phyloP scores from a whole-genome alignment of 2,888 invertebrate species.

The Aproaerema taeniolella region DNA sequence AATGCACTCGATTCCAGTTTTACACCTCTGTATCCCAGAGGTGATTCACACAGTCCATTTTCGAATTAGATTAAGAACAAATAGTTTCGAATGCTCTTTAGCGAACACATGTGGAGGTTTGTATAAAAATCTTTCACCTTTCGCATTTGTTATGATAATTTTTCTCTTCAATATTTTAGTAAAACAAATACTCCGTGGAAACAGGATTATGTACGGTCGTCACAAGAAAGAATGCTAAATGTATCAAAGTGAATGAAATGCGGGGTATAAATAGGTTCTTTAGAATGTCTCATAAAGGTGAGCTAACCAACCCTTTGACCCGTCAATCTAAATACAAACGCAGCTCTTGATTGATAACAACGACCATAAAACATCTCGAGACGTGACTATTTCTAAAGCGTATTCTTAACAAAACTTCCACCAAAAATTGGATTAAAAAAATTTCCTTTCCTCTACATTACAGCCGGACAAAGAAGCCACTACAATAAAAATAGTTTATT shows the following conservation, averaged over 20 bases:
- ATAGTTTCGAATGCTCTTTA: background rate
- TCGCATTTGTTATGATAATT: slow-evolving; percentile 10
- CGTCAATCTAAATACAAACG: too few species aligned
- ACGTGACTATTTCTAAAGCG: slow-evolving; percentile 25
- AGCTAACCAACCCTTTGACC: slow-evolving; percentile 33
- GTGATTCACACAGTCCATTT: slow-evolving; percentile 11
- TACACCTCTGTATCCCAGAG: slow-evolving; percentile 37
- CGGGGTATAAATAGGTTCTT: slow-evolving; percentile 13
- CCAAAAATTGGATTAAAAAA: slow-evolving; percentile 26
- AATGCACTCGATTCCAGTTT: slow-evolving; percentile 44
- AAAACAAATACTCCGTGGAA: slow-evolving; percentile 7
- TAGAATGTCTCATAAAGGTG: slow-evolving; percentile 21
- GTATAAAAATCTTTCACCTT: slow-evolving; percentile 4
- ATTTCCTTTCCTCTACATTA: slow-evolving; percentile 27
- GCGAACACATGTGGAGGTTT: background rate
- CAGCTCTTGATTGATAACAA: slow-evolving; percentile 53
- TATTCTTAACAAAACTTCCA: slow-evolving; percentile 23
- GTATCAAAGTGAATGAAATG: slow-evolving; percentile 9
- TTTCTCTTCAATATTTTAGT: slow-evolving; percentile 2
- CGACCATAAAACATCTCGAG: slow-evolving; percentile 23
- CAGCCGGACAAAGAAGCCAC: slow-evolving; percentile 48
- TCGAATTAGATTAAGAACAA: too few species aligned
- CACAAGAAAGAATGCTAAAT: slow-evolving; percentile 10
- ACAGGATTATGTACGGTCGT: slow-evolving; percentile 7
- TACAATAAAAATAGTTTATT: slow-evolving; percentile 64